Evolutionary conservation across 2,113 vertebrate species (phyloP).

Genomic region (Scortum barcoo): DNA sequence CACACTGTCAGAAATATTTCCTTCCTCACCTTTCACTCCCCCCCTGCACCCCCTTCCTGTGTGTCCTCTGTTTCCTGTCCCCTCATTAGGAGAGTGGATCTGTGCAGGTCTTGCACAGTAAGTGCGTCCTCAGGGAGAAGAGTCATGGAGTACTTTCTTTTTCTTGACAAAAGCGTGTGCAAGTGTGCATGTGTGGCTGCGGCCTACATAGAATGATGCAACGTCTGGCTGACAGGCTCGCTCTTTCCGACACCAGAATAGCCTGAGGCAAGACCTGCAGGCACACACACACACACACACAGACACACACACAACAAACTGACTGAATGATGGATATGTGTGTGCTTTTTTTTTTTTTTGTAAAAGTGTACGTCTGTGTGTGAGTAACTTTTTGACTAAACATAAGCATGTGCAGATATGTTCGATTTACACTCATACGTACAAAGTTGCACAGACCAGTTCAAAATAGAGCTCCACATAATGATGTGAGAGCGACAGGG

Average conservation of each 20-base stretch:
- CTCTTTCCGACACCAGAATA: conserved; percentile 56
- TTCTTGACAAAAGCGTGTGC: conserved; percentile 37
- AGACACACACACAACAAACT: conserved; percentile 14
- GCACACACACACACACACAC: conserved; percentile 13
- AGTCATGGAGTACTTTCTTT: conserved; percentile 44
- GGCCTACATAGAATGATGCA: conserved; percentile 41
- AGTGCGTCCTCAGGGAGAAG: conserved; percentile 69
- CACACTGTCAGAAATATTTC: conserved; percentile 29
- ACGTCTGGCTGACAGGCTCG: conserved; percentile 48
- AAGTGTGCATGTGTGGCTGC: conserved; percentile 31
- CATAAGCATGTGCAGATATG: conserved; percentile 17
- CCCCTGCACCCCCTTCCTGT: not conserved
- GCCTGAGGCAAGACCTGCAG: conserved; percentile 48
- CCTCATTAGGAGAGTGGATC: conserved; percentile 69
- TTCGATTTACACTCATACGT: conserved; percentile 3
- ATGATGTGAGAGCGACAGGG: not conserved
- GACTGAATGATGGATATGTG: conserved; percentile 1
- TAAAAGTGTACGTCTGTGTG: not conserved
- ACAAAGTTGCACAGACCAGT: not conserved
- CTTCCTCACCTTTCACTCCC: conserved; percentile 17
- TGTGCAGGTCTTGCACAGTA: conserved; percentile 62
- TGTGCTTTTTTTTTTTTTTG: conserved; percentile 10
- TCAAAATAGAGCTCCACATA: conserved; percentile 15
- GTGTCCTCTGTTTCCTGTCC: conserved; percentile 52
- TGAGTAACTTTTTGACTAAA: conserved; percentile 43